These are phyloP conservation scores for Gonioctena quinquepunctata DNA, from an alignment of 1,140 invertebrate genomes.

Conservation along the genomic window DNA sequence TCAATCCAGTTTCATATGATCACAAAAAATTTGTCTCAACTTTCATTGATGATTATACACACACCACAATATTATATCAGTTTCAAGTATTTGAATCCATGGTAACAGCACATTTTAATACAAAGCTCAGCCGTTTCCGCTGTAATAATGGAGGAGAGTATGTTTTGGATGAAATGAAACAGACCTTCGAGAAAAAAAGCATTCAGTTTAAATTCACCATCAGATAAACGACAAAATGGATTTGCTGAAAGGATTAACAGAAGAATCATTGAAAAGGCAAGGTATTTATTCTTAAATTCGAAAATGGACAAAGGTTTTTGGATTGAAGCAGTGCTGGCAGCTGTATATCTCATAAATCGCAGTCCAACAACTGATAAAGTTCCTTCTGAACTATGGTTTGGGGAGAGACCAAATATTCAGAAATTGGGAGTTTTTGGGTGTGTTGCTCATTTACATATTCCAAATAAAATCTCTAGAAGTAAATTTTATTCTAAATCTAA, in stretches of 20 bases:
- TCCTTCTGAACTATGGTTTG: slow-evolving; percentile 50
- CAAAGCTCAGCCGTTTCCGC: slow-evolving; percentile 22
- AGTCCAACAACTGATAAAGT: slow-evolving; percentile 28
- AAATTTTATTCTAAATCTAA: slow-evolving; percentile 27
- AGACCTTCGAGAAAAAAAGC: slow-evolving; percentile 21
- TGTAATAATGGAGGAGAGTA: slow-evolving; percentile 33
- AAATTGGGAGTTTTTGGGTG: slow-evolving; percentile 48
- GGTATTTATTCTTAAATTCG: slow-evolving; percentile 48
- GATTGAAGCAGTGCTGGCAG: slow-evolving; percentile 51
- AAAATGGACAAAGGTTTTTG: slow-evolving; percentile 50
- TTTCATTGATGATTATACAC: slow-evolving; percentile 53
- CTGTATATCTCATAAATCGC: slow-evolving; percentile 31
- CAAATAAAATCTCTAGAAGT: slow-evolving; percentile 28
- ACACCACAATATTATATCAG: slow-evolving; percentile 47
- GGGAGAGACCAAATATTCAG: slow-evolving; percentile 23
- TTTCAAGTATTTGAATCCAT: slow-evolving; percentile 38
- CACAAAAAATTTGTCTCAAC: slow-evolving; percentile 50
- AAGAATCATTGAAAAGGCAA: slow-evolving; percentile 49
- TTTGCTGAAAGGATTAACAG: slow-evolving; percentile 54
- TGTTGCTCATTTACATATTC: slow-evolving; percentile 38
- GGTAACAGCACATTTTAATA: slow-evolving; percentile 20
- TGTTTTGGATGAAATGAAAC: slow-evolving; percentile 17
- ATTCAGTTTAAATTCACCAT: slow-evolving; percentile 44
- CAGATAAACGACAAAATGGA: slow-evolving; percentile 56
- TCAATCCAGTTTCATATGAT: slow-evolving; percentile 43